Conservation (phyloP, 92 coral and sea anemone genomes). For the Chrysogorgia sp. region DNA sequence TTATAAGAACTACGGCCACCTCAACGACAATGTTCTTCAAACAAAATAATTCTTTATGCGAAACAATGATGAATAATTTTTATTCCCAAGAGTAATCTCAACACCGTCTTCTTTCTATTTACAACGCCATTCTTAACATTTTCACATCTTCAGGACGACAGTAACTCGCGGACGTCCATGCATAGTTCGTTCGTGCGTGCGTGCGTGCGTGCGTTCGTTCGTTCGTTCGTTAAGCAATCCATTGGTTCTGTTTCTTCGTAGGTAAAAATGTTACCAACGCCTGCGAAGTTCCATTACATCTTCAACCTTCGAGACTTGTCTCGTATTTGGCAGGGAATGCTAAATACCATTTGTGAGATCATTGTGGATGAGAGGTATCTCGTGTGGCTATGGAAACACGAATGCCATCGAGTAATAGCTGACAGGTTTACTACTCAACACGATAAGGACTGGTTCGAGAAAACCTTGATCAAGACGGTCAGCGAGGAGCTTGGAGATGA, state of each 20-base stretch:
- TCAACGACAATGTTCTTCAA: too few relatives aligned
- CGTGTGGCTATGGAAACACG: slow-evolving; percentile 93
- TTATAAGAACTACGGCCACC: too few relatives aligned
- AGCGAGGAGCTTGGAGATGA: slow-evolving; percentile 93
- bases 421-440: slow-evolving; percentile 88
- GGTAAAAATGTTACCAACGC: slow-evolving; percentile 98
- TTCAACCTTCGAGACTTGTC: slow-evolving; percentile 98
- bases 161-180: too few relatives aligned
- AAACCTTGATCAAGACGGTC: slow-evolving; percentile 84
- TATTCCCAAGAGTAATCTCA: too few relatives aligned
- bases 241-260: slow-evolving; percentile 8
- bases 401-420: slow-evolving; percentile 86
- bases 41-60: too few relatives aligned
- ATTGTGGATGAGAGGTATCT: slow-evolving; percentile 63
- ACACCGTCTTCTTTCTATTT: too few relatives aligned
- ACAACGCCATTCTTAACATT: too few relatives aligned
- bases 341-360: slow-evolving; percentile 81
- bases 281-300: slow-evolving; percentile 97
- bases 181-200: not conserved
- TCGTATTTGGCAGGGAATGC: slow-evolving; percentile 97
- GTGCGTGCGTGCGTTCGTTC: slow-evolving; percentile 2
- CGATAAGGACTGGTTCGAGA: slow-evolving; percentile 98
- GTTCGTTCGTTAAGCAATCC: not conserved
- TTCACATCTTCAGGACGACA: too few relatives aligned
- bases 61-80: too few relatives aligned